Percentiles rank a stretch among this genome's conserved stretches.
These are phyloP conservation scores for Megastigmus dorsalis DNA, from an alignment of 2,888 invertebrate species.

Conservation along the genomic window DNA sequence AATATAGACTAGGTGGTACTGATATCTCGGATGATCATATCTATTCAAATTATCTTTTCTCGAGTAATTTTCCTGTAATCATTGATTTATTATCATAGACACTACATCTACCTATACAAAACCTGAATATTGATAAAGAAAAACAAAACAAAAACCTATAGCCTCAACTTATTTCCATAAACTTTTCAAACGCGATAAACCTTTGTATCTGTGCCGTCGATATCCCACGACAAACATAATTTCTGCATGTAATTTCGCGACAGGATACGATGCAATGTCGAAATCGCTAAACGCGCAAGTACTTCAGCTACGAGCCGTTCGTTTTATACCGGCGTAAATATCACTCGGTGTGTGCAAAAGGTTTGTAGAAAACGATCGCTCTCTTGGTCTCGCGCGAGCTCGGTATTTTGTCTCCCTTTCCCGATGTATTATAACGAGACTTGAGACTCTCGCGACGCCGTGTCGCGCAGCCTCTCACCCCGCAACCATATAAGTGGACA, in stretches of 20 bases:
- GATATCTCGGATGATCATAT: constrained; percentile 9
- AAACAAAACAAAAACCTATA: too few relatives aligned
- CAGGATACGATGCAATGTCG: too few relatives aligned
- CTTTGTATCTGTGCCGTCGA: background rate
- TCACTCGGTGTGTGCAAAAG: too few relatives aligned
- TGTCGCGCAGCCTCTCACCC: too few relatives aligned
- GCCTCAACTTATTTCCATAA: too few relatives aligned
- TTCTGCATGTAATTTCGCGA: too few relatives aligned
- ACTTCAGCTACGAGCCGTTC: too few relatives aligned
- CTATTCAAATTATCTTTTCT: constrained; percentile 14
- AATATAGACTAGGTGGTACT: background rate
- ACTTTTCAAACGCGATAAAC: too few relatives aligned
- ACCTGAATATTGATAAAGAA: too few relatives aligned
- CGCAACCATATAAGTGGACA: constrained; percentile 40
- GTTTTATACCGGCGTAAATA: too few relatives aligned
- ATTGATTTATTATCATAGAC: constrained; percentile 5
- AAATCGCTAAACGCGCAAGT: too few relatives aligned
- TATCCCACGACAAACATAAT: background rate
- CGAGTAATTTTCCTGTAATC: constrained; percentile 7
- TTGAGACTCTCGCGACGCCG: background rate
- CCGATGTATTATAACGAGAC: constrained; percentile 27
- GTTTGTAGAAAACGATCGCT: constrained; percentile 4
- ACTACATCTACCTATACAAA: too few relatives aligned
- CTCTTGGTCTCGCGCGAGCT: background rate
- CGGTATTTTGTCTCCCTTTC: background rate